These are phyloP conservation scores for Hemibates koningsi DNA, from an alignment of 2,113 vertebrate species.

Conservation along the genomic window DNA sequence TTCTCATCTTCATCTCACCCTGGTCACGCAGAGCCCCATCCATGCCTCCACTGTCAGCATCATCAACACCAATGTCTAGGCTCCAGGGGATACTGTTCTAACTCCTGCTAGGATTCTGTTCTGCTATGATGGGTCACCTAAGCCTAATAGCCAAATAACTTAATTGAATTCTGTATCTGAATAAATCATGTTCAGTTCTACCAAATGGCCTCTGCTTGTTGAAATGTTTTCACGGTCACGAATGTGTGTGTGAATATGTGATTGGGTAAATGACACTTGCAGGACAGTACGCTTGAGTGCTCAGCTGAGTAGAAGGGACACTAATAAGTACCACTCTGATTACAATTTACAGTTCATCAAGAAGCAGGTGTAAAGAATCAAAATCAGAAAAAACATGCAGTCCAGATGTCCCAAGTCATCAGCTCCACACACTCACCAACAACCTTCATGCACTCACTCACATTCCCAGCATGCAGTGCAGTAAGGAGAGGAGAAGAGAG, in stretches of 20 bases:
- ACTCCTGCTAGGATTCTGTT: not conserved
- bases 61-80: not conserved
- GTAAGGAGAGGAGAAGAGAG: not conserved
- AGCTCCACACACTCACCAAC: not conserved
- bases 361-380: not conserved
- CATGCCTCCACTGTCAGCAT: not conserved
- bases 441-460: not conserved
- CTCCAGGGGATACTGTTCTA: not conserved
- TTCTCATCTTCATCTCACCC: not conserved
- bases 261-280: not conserved
- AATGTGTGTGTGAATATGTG: not conserved
- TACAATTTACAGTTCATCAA: not conserved
- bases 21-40: not conserved
- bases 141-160: not conserved
- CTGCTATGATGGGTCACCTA: not conserved
- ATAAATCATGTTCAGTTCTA: not conserved
- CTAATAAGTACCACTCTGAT: not conserved
- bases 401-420: not conserved
- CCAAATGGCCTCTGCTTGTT: not conserved
- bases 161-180: not conserved
- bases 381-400: not conserved
- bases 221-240: not conserved
- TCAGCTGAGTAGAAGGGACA: not conserved
- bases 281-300: not conserved
- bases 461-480: not conserved